Base-by-base conservation (phyloP, 2,797 vertebrate genomes). In the Melanotaenia maccullochi region DNA sequence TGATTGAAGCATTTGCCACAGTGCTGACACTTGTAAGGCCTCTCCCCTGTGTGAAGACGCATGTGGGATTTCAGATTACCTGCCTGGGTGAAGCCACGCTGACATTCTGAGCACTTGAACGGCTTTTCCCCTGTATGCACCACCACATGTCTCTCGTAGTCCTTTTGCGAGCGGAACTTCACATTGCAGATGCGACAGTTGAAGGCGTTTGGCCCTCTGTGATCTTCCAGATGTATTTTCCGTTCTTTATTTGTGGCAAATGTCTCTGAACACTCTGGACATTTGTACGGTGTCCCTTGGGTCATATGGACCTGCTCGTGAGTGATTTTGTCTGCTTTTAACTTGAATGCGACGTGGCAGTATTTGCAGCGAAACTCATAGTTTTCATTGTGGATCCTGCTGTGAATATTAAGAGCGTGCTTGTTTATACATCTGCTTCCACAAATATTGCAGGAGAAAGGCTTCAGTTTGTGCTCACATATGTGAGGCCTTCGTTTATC, bases 11-110 rank as follows among this genome's bases (percentile, higher is more conserved):
- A 24, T 24, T 84, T 56, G 58, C 84, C 83, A 49, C 90, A 93
- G 2, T 66, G 68, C 59, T 30, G 66, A 68, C 92, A 93, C 67
- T 83, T 84, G 16, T 61, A 92, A 8, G 89, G 90, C 64, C 62
- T 83, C 79, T 92, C 90, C 1, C 90, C 90, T 0, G 90, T 90
- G 87, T 93, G 89, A 56, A 91, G 59, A 0, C 90, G 87, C 87
- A 91, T 87, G 78, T 92, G 92, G n/a, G 90, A 89, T 28, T 90
- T 90, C 13, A 92, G 80, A 62, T 91, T 73, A 54, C 83, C 79
- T 0, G 35, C 0, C 81, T 90, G 90, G 40, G 42, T 90, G 69
- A 93, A 93, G 65, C 83, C 72, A 9, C 87, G 85, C 0, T 85
- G 25, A 59, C 91, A 93, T 33, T 84, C 80, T 1, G 82, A 65